Conservation (phyloP, 2,797 vertebrate genomes). For the Oryzias dopingdopingensis region DNA sequence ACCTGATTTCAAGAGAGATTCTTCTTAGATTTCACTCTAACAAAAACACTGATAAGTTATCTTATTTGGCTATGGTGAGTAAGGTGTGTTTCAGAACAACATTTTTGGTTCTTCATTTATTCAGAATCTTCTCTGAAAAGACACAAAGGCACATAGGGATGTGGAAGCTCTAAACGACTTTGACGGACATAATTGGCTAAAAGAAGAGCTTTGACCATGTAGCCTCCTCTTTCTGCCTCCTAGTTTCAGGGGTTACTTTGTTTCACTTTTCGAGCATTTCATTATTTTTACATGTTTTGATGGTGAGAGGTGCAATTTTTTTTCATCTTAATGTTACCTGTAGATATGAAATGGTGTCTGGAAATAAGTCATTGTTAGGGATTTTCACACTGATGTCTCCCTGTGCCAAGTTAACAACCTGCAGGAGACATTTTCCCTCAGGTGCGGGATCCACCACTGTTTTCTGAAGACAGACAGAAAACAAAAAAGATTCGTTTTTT, state of each 20-base stretch:
- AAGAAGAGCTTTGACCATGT: no score
- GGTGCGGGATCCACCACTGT: constrained; percentile 75
- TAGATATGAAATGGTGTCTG: constrained; percentile 68
- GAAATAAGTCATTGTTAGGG: constrained; percentile 58
- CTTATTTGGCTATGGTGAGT: no score
- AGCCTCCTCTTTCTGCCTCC: no score
- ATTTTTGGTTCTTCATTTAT: no score
- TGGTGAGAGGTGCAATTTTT: not conserved
- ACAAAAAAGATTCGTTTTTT: not conserved
- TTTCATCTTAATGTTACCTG: constrained; percentile 68
- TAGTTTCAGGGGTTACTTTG: not conserved
- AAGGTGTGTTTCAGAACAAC: no score
- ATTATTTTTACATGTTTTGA: not conserved
- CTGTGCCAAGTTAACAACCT: constrained; percentile 85
- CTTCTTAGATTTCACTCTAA: no score
- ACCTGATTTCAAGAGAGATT: no score
- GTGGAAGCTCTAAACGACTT: no score
- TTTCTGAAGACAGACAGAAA: constrained; percentile 70
- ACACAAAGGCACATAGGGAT: no score
- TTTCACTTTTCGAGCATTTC: not conserved
- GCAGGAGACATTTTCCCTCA: constrained; percentile 79
- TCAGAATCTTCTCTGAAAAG: no score
- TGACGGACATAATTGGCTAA: no score
- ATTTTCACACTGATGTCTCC: constrained; percentile 69
- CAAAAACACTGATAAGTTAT: no score